Evolutionary conservation across 2,797 vertebrate genomes (phyloP).

Genomic region (Cynodonichthys magdalenae): DNA sequence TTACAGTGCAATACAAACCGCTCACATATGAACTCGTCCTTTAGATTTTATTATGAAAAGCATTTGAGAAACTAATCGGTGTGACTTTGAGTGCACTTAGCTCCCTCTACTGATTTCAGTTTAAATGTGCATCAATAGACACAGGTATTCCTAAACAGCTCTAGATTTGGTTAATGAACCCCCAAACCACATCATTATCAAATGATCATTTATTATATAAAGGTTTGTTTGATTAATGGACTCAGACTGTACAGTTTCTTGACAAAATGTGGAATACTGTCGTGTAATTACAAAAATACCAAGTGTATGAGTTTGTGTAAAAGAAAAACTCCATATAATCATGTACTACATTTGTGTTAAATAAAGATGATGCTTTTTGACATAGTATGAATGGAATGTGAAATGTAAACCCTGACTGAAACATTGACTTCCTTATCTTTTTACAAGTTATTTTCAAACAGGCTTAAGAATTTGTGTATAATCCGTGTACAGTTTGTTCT

Average conservation of each 20-base stretch:
- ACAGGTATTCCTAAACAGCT: no score
- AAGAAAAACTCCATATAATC: slow-evolving; percentile 71
- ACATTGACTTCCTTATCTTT: not conserved
- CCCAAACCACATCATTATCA: slow-evolving; percentile 20
- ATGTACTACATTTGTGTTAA: slow-evolving; percentile 64
- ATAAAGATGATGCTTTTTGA: slow-evolving; percentile 65
- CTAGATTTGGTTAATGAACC: slow-evolving; percentile 5
- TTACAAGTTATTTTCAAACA: not conserved
- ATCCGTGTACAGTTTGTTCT: no score
- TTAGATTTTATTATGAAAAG: not conserved
- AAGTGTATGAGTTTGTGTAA: slow-evolving; percentile 67
- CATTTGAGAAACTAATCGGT: slow-evolving; percentile 7
- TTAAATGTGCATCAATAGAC: slow-evolving; percentile 20
- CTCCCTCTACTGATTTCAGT: slow-evolving; percentile 53
- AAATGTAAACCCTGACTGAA: not conserved
- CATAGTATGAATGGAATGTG: slow-evolving; percentile 17
- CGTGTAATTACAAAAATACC: slow-evolving; percentile 48
- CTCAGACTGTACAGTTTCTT: slow-evolving; percentile 42
- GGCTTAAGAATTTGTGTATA: no score
- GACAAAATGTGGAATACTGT: slow-evolving; percentile 43
- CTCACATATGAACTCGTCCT: not conserved
- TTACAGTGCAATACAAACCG: slow-evolving; percentile 36
- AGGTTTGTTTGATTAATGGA: slow-evolving; percentile 25
- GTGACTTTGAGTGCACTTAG: slow-evolving; percentile 20
- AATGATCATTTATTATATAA: slow-evolving; percentile 22